These are phyloP conservation scores for Philhelius pedissequus DNA, from an alignment of 2,888 invertebrate species.

Conservation along the genomic window DNA sequence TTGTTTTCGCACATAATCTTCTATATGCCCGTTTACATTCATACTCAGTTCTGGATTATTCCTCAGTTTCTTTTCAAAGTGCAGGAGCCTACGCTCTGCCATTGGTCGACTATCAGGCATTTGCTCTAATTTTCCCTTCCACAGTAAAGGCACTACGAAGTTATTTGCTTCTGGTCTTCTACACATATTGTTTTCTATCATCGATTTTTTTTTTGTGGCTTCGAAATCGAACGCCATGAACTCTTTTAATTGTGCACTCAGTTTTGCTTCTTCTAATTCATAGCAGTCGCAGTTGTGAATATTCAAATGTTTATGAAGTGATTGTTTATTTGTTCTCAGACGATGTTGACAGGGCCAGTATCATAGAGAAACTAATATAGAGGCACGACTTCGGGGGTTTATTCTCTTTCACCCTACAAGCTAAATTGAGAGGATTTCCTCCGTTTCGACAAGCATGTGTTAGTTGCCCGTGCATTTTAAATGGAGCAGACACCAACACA, in stretches of 20 bases:
- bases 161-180: neutral
- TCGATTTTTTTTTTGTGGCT: neutral
- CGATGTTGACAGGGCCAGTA: neutral
- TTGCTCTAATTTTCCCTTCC: neutral
- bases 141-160: neutral
- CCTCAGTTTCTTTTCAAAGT: neutral
- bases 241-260: neutral
- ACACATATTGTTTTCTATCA: neutral
- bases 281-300: neutral
- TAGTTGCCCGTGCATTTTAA: too few species aligned
- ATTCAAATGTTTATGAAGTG: neutral
- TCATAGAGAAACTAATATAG: too few species aligned
- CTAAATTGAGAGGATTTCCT: too few species aligned
- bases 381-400: too few species aligned
- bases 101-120: too few species aligned
- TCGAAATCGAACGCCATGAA: neutral
- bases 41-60: neutral
- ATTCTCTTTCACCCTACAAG: too few species aligned
- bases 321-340: neutral
- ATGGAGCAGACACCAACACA: too few species aligned
- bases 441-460: too few species aligned
- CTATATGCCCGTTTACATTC: neutral
- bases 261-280: neutral
- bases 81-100: neutral
- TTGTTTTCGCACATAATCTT: neutral